Evolutionary conservation across 2,888 invertebrate species (phyloP), one percentile per base, ranked within the genome.

Genomic region (Protonemura montana): DNA sequence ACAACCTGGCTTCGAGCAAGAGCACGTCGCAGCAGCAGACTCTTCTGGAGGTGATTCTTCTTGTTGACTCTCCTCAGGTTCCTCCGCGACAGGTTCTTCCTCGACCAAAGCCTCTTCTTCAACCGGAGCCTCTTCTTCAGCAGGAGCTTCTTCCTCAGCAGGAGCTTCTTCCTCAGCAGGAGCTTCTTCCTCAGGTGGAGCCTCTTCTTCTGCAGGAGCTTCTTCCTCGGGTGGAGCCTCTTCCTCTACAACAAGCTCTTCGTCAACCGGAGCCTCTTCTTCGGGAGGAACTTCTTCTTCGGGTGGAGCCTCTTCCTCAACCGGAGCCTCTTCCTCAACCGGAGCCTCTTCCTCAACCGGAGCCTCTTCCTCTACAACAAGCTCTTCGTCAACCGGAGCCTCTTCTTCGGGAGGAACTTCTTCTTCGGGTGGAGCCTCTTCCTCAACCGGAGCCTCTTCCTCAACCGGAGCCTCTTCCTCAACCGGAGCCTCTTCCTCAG

Each of bases 381-480:
- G 59, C 13, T 59, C 59, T 21, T 59, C 59, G 6, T 59, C 59
- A 7, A 21, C 59, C 10, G 77, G 77, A 77, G 26, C 77, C 26
- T 77, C 78, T 28, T 78, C 78, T 16, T 78, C 78, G 26, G 26
- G 0, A 10, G 26, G 3, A 78, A 21, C 59, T 13, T 59, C 59
- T 21, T 59, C 59, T 13, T 21, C 59, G 1, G 13, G 2, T 16
- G 59, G 59, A 2, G 77, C 77, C 26, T 77, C 77, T 26, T 77
- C 77, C 26, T 77, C 77, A 2, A 2, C 77, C 6, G 77, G 5
- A 77, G 77, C 77, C 26, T 77, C 77, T 21, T 77, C 77, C 3
- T 77, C 77, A 77, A 77, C 77, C 6, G 77, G 77, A 26, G 13
- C 77, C 26, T 77, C 77, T 26, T 77, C 77, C 26, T 77, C 77